Conservation (phyloP, 2,797 vertebrate genomes). For the Alauda arvensis region DNA sequence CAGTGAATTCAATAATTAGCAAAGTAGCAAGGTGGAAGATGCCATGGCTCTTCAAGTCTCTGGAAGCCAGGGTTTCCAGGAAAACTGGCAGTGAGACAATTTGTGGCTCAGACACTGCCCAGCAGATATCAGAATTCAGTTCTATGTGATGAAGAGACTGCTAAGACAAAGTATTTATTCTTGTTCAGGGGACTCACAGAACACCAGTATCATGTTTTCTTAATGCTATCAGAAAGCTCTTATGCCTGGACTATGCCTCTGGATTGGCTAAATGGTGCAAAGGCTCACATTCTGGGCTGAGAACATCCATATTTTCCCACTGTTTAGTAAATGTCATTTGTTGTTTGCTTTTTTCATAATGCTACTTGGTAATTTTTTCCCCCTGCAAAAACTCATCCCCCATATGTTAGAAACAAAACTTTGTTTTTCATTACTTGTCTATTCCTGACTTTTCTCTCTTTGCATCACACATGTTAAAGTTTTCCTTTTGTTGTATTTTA, state of each 20-base stretch:
- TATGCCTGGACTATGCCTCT: not conserved
- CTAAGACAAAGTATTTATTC: not conserved
- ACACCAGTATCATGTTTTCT: not conserved
- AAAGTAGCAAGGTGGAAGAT: not conserved
- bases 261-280: not conserved
- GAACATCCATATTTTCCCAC: not conserved
- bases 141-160: not conserved
- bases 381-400: not conserved
- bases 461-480: not conserved
- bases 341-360: not conserved
- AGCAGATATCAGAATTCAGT: not conserved
- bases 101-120: not conserved
- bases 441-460: not conserved
- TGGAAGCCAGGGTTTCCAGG: not conserved
- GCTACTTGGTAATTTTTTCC: not conserved
- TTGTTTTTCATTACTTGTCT: conserved; percentile 12
- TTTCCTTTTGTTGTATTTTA: conserved; percentile 18
- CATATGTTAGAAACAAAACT: conserved; percentile 25
- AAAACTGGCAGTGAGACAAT: not conserved
- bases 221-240: not conserved
- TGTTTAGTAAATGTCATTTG: not conserved
- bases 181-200: not conserved
- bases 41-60: not conserved
- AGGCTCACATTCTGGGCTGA: not conserved
- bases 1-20: not conserved